Evolutionary conservation across 2,888 invertebrate genomes (phyloP).

Genomic region (Eilema caniola): DNA sequence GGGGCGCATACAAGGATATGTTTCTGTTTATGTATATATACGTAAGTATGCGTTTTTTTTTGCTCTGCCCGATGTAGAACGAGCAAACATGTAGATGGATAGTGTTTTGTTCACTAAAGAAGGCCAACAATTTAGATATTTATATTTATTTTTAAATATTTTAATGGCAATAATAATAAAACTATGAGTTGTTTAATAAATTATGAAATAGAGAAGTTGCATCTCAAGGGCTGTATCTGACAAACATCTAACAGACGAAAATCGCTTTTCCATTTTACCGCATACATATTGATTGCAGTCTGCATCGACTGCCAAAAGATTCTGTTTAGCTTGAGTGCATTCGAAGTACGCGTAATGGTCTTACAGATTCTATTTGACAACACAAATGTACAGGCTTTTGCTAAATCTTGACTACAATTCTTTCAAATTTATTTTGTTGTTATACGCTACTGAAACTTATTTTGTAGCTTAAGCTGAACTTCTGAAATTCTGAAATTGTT

Average conservation of each 20-base stretch:
- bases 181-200: too few relatives aligned
- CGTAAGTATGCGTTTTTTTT: too few relatives aligned
- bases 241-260: conserved; percentile 7
- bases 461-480: too few relatives aligned
- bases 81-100: too few relatives aligned
- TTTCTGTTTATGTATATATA: too few relatives aligned
- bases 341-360: conserved; percentile 10
- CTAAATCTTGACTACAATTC: not conserved
- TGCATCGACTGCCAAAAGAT: conserved; percentile 20
- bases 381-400: not conserved
- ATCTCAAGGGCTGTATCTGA: not conserved
- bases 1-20: too few relatives aligned
- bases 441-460: not conserved
- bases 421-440: not conserved
- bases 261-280: conserved; percentile 21
- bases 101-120: too few relatives aligned
- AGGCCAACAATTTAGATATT: too few relatives aligned
- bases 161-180: too few relatives aligned
- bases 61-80: too few relatives aligned
- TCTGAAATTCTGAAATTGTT: too few relatives aligned
- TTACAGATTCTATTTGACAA: conserved; percentile 8
- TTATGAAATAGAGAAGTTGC: not conserved
- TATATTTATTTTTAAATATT: too few relatives aligned
- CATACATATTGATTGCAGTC: conserved; percentile 27
- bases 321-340: conserved; percentile 18